Percentiles rank a stretch among this genome's conserved stretches.
phyloP scores from a whole-genome alignment of 2,797 vertebrate species.

The Mionectes olivaceus region DNA sequence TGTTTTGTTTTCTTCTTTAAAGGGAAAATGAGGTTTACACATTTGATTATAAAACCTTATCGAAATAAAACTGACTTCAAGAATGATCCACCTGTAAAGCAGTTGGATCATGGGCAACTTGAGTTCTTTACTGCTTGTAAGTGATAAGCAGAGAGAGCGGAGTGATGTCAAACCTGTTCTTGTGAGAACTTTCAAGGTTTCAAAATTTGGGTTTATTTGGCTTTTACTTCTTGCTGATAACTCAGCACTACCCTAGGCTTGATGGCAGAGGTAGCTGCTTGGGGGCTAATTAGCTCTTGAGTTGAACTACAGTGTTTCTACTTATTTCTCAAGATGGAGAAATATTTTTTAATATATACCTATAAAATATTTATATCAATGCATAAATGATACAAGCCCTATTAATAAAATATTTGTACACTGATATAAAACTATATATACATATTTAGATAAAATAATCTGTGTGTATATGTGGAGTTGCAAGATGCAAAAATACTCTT shows the following conservation, averaged over 20 bases:
- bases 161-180: not conserved
- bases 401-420: not conserved
- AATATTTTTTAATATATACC: not conserved
- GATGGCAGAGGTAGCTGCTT: not conserved
- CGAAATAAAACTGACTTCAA: not conserved
- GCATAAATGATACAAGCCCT: not conserved
- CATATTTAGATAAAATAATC: not conserved
- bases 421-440: too few relatives aligned
- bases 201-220: not conserved
- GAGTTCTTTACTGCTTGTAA: rapidly evolving
- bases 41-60: not conserved
- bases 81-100: not conserved
- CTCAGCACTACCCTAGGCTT: not conserved
- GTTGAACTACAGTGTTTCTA: not conserved
- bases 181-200: not conserved
- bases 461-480: too few relatives aligned
- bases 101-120: not conserved
- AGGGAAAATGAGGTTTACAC: rapidly evolving
- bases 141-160: not conserved
- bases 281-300: not conserved
- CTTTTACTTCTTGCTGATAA: not conserved
- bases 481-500: rapidly evolving
- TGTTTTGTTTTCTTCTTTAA: not conserved
- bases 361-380: not conserved
- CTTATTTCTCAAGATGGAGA: not conserved